Base-by-base conservation (phyloP, 1,140 invertebrate species). In the Listronotus bonariensis region DNA sequence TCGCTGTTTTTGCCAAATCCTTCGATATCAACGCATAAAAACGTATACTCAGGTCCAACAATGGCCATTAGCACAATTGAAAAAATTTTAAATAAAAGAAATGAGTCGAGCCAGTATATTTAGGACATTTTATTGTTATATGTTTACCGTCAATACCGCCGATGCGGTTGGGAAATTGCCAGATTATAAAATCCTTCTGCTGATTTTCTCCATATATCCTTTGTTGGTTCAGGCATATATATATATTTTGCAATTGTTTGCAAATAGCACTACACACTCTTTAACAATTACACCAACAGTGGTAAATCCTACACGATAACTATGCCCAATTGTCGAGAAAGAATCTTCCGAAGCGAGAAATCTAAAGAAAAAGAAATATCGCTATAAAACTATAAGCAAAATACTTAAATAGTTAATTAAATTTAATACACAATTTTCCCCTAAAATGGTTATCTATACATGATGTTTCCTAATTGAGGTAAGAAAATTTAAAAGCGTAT, bases 71-170 rank as follows among this genome's bases (percentile, higher is more conserved):
- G 64, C 51, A 82, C 76, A 9, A 77, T 68, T 10, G 76, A 78
- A 68, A 78, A 81, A 48, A 72, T 78, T 8, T 74, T 70, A 79
- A 78, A 56, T 81, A 79, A 57, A 79, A 80, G 41, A 72, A 79
- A 73, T 73, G 80, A n/a, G 67, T 65, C n/a, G 76, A 74, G 40
- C 80, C 79, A 54, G 67, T 72, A 15, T 74, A 76, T 11, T 41
- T n/a, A 45, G 80, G 77, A 20, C 68, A 72, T 60, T 77, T 71
- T 38, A 81, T 77, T 32, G 69, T 63, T 18, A 82, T 55, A 62
- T 83, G 79, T 66, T 82, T 82, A 6, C 79, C 77, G 69, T 82
- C 81, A 9, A 82, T 72, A 36, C 74, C 73, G 5, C 77, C 78
- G 53, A 80, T 41, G 73, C 65, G 70, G 38, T 71, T 71, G 6